Conservation (phyloP, 2,888 invertebrate species). For the Oscheius sp. region DNA sequence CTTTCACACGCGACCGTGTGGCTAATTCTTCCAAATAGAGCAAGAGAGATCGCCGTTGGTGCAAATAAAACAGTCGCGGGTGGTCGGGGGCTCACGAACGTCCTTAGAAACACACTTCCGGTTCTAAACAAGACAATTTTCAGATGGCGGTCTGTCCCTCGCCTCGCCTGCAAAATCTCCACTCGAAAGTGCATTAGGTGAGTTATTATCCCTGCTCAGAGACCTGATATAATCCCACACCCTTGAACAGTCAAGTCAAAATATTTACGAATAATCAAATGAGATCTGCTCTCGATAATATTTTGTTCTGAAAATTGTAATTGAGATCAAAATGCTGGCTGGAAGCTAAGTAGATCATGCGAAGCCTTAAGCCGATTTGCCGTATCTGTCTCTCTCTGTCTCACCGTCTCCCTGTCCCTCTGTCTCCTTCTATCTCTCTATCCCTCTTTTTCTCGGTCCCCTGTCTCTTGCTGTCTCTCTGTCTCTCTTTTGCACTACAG, state of each 20-base stretch:
- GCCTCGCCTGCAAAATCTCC: slow-evolving; percentile 1
- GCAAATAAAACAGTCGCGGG: slow-evolving; percentile 1
- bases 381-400: neutral
- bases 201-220: neutral
- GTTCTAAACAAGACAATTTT: neutral
- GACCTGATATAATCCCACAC: neutral
- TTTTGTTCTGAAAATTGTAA: neutral
- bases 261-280: slow-evolving; percentile 1
- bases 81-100: neutral
- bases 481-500: no score
- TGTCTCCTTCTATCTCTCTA: no score
- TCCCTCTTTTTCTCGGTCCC: no score
- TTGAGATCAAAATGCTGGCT: neutral
- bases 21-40: slow-evolving; percentile 12
- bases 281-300: no score
- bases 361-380: no score
- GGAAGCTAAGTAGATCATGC: neutral
- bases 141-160: slow-evolving; percentile 11
- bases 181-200: neutral
- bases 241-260: neutral
- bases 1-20: neutral
- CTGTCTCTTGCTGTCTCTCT: no score
- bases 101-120: slow-evolving; percentile 6
- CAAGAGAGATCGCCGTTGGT: neutral
- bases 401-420: no score